A percentile compares a stretch with the other conserved stretches of the same genome.
Evolutionary conservation across 2,113 vertebrate species (phyloP).

Genomic region (Anarrhichthys ocellatus): DNA sequence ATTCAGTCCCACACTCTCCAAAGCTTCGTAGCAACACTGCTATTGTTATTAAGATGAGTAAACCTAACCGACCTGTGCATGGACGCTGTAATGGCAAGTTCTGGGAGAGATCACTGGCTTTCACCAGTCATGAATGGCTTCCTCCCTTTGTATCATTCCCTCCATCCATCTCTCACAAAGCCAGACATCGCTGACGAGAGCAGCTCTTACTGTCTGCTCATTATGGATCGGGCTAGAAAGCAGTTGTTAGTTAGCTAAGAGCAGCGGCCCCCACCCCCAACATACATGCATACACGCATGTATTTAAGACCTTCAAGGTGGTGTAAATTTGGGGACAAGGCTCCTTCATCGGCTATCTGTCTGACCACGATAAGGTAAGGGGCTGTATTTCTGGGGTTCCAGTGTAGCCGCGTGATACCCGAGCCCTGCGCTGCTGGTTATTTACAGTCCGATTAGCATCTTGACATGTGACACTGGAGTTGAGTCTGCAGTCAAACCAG

Average conservation of each 20-base stretch:
- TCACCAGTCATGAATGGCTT: conserved; percentile 25
- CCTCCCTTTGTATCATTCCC: conserved; percentile 17
- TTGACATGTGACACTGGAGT: no score
- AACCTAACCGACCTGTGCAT: not conserved
- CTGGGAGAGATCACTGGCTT: conserved; percentile 9
- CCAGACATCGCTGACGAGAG: conserved; percentile 17
- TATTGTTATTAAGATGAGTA: not conserved
- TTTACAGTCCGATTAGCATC: no score
- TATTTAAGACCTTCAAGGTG: not conserved
- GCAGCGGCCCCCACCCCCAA: not conserved
- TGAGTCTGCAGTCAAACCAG: no score
- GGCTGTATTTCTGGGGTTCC: no score
- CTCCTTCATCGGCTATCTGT: not conserved
- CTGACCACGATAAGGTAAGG: no score
- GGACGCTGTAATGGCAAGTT: not conserved
- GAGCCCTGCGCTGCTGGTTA: no score
- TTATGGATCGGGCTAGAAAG: conserved; percentile 28
- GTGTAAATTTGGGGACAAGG: not conserved
- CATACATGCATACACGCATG: not conserved
- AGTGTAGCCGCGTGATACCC: no score
- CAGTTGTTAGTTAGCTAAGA: conserved; percentile 31
- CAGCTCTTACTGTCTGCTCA: conserved; percentile 5
- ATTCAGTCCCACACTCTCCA: not conserved
- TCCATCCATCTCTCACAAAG: conserved; percentile 35
- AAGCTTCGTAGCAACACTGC: not conserved